A percentile compares a stretch with the other conserved stretches of the same genome.
These are phyloP conservation scores for Engystomops pustulosus DNA, from an alignment of 2,113 vertebrate genomes.

Conservation along the genomic window DNA sequence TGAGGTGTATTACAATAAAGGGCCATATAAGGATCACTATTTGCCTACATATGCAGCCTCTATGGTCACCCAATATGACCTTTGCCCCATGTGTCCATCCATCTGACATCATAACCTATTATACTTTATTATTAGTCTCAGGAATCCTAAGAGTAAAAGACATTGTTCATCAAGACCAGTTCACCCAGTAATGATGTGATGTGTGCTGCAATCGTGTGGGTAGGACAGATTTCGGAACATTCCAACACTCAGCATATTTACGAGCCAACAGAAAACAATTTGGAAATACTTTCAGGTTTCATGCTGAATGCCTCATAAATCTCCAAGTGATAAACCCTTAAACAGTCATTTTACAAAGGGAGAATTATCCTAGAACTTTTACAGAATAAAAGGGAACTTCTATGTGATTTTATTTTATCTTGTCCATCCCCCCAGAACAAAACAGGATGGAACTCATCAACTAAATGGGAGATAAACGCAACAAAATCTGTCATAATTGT, in stretches of 20 bases:
- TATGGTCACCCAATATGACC: no score
- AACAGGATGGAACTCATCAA: no score
- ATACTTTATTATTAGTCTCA: not conserved
- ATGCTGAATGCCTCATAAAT: constrained; percentile 1
- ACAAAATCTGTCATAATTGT: no score
- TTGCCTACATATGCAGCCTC: no score
- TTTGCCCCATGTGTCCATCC: no score
- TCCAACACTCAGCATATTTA: not conserved
- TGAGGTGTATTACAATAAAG: no score
- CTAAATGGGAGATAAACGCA: no score
- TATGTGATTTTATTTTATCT: no score
- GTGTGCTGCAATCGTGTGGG: not conserved
- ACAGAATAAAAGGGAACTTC: no score
- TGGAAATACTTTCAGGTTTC: not conserved
- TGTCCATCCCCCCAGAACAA: no score
- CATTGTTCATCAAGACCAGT: not conserved
- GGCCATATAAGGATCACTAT: no score
- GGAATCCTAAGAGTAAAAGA: not conserved
- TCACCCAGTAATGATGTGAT: constrained; percentile 3
- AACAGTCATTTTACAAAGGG: not conserved
- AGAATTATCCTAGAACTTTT: not conserved
- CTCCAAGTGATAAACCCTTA: not conserved
- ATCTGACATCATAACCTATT: not conserved
- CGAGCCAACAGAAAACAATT: constrained; percentile 11
- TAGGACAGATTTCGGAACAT: constrained; percentile 1